These are phyloP conservation scores for Trogon melanurus DNA, from an alignment of 2,113 vertebrate genomes.

Conservation along the genomic window DNA sequence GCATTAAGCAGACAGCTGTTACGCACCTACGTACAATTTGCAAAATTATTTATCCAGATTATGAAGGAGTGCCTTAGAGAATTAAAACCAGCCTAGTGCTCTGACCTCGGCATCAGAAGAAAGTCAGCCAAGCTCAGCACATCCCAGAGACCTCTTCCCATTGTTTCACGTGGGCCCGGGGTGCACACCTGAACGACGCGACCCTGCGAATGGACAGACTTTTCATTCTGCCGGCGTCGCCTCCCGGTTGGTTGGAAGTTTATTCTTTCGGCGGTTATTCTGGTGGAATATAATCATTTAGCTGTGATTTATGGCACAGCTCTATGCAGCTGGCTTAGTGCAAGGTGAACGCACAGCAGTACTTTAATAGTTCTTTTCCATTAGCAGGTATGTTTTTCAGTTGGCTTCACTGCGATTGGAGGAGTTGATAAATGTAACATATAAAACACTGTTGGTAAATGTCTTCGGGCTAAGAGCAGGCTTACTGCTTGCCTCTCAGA, in stretches of 20 bases:
- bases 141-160: background rate
- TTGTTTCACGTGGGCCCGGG: rapidly evolving
- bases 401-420: slow-evolving; percentile 10
- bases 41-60: background rate
- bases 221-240: background rate
- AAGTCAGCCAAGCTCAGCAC: background rate
- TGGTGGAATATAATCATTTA: background rate
- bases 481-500: slow-evolving; percentile 28
- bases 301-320: background rate
- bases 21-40: background rate
- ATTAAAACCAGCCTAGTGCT: background rate
- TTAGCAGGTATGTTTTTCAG: slow-evolving; percentile 16
- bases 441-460: slow-evolving; percentile 44
- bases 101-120: too few relatives aligned
- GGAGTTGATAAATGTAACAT: slow-evolving; percentile 23
- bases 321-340: slow-evolving; percentile 43
- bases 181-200: background rate
- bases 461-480: slow-evolving; percentile 16
- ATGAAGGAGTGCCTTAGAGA: background rate
- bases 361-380: slow-evolving; percentile 47
- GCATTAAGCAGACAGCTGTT: background rate
- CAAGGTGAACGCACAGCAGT: slow-evolving; percentile 33
- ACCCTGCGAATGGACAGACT: background rate
- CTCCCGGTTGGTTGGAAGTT: background rate
- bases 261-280: background rate